Evolutionary conservation across 1,140 invertebrate species (phyloP).

Genomic region (Eriosoma lanigerum): DNA sequence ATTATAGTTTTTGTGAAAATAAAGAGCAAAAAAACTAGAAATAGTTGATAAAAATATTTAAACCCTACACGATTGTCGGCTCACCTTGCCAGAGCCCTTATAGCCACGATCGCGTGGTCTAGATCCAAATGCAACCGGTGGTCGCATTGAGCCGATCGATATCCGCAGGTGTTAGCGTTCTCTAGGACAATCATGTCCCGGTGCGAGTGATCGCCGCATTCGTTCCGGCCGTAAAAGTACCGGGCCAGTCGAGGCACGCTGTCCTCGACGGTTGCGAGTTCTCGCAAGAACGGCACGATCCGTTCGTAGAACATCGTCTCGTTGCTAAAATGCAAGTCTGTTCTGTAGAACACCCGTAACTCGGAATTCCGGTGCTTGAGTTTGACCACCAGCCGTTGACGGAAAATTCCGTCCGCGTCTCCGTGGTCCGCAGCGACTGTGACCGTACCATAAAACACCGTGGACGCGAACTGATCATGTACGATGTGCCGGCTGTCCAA

Average conservation of each 20-base stretch:
- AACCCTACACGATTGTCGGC: no score
- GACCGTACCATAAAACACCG: neutral
- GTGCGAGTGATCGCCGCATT: neutral
- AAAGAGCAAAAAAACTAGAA: no score
- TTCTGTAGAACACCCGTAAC: neutral
- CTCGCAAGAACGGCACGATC: conserved; percentile 5
- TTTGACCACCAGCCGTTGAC: conserved; percentile 12
- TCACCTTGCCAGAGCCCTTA: conserved; percentile 6
- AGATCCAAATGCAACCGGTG: neutral
- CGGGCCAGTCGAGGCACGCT: neutral
- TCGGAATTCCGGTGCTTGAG: neutral
- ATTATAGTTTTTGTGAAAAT: no score
- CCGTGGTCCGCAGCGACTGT: neutral
- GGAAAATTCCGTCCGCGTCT: no score
- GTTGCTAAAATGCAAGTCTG: conserved; percentile 34
- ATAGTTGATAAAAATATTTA: no score
- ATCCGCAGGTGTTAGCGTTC: neutral
- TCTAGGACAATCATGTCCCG: neutral
- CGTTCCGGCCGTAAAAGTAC: conserved; percentile 5
- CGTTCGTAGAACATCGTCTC: conserved; percentile 48
- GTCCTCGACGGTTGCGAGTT: no score
- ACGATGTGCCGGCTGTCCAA: neutral
- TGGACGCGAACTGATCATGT: conserved; percentile 42
- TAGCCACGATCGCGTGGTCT: neutral
- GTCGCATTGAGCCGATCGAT: neutral